A percentile compares a stretch with the other conserved stretches of the same genome.
These are phyloP conservation scores for Ostrea denselamellosa DNA, from an alignment of 1,140 invertebrate species.

Conservation along the genomic window DNA sequence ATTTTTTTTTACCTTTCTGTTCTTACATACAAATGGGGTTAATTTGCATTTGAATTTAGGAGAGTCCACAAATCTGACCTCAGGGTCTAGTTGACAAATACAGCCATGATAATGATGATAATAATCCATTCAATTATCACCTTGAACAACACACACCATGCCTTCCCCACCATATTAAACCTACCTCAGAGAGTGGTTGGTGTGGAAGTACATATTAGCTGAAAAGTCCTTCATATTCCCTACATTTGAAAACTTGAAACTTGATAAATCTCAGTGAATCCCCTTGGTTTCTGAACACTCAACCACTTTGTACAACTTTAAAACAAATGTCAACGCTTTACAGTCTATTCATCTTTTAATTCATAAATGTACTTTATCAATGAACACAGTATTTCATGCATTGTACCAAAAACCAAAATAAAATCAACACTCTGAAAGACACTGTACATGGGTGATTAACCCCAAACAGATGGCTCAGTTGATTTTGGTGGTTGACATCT, in stretches of 20 bases:
- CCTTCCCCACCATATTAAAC: not conserved
- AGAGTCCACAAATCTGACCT: not conserved
- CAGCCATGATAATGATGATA: no score
- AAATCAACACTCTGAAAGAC: conserved; percentile 13
- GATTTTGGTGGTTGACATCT: not conserved
- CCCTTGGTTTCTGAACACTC: not conserved
- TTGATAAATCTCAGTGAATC: not conserved
- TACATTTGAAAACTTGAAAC: not conserved
- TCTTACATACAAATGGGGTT: not conserved
- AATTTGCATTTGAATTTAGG: conserved; percentile 1
- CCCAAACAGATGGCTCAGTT: not conserved
- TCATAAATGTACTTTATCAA: conserved; percentile 18
- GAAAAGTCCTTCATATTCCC: conserved; percentile 33
- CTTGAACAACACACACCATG: not conserved
- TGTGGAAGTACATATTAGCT: conserved; percentile 33
- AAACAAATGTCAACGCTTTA: not conserved
- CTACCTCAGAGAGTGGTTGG: not conserved
- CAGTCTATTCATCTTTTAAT: not conserved
- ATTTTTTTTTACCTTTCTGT: not conserved
- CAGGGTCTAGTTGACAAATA: not conserved
- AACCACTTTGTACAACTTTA: not conserved
- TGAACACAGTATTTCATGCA: conserved; percentile 12
- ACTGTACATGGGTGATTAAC: not conserved
- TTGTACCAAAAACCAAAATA: not conserved
- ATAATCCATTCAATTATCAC: conserved; percentile 6